Percentiles rank a stretch among this genome's conserved stretches.
These are phyloP conservation scores for Myotis davidii DNA, from an alignment of 2,113 vertebrate genomes.

Conservation along the genomic window DNA sequence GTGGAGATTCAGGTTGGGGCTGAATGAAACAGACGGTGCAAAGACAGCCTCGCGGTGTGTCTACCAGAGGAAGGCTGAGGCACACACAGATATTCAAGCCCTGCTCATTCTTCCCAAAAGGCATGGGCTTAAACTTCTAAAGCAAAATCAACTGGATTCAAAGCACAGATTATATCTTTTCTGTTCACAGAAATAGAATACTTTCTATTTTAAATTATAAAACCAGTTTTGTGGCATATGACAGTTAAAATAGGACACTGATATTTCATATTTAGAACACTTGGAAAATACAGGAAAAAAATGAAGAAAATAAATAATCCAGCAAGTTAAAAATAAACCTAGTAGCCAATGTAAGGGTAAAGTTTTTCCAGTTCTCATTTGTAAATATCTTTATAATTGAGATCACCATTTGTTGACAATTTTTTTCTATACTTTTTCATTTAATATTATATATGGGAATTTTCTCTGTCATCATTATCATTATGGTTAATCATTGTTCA, in stretches of 20 bases:
- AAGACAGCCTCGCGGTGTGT: background rate
- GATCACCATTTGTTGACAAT: background rate
- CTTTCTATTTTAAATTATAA: slow-evolving; percentile 13
- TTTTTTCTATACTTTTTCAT: background rate
- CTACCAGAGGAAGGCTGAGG: background rate
- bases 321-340: background rate
- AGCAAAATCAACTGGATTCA: slow-evolving; percentile 4
- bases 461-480: background rate
- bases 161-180: background rate
- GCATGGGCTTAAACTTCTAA: slow-evolving; percentile 9
- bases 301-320: background rate
- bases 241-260: background rate
- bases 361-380: slow-evolving; percentile 7
- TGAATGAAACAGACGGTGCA: background rate
- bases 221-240: background rate
- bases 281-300: slow-evolving; percentile 9
- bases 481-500: background rate
- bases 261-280: slow-evolving; percentile 13
- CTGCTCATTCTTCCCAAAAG: background rate
- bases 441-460: background rate
- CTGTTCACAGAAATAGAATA: background rate
- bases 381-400: background rate
- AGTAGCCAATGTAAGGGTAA: background rate
- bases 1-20: background rate
- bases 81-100: too few species aligned